Percentiles rank a stretch among this genome's conserved stretches.
Evolutionary conservation across 37 sponge, comb jelly and placozoan species (phyloP).

Genomic region (Agelas oroides): DNA sequence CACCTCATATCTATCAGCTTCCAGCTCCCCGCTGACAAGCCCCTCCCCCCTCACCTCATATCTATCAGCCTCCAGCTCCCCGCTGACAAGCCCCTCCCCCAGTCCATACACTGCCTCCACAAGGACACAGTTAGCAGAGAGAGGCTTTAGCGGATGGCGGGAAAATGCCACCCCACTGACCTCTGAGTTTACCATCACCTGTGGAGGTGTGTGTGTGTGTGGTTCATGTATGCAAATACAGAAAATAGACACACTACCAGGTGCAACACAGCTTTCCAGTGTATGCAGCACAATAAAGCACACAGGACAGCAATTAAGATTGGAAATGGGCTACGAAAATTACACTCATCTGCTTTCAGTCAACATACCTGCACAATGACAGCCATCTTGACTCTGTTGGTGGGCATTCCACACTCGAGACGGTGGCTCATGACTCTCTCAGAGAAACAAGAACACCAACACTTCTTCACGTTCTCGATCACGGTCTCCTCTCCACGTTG

Average conservation of each 20-base stretch:
- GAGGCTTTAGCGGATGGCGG: slow-evolving; percentile 85
- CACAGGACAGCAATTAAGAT: no score
- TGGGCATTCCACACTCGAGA: slow-evolving; percentile 60
- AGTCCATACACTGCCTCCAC: slow-evolving; percentile 89
- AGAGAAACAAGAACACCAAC: slow-evolving; percentile 89
- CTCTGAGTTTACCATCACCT: slow-evolving; percentile 89
- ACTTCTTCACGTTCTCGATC: slow-evolving; percentile 55
- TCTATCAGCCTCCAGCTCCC: slow-evolving; percentile 82
- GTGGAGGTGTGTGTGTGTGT: neutral
- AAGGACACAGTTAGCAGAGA: slow-evolving; percentile 61
- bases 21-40: slow-evolving; percentile 72
- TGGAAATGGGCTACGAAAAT: no score
- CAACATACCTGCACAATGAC: slow-evolving; percentile 83
- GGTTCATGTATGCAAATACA: neutral
- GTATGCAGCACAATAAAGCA: neutral
- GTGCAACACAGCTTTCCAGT: neutral
- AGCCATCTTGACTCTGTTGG: slow-evolving; percentile 75
- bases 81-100: slow-evolving; percentile 91
- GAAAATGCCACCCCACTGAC: slow-evolving; percentile 91
- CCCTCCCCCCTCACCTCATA: slow-evolving; percentile 57
- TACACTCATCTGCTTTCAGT: neutral
- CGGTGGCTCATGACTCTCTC: slow-evolving; percentile 86
- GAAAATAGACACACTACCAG: no score
- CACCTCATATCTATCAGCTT: slow-evolving; percentile 86
- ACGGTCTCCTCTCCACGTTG: slow-evolving; percentile 69